Percentiles rank a stretch among this genome's conserved stretches.
Conservation (phyloP, 2,797 vertebrate genomes). For the Xenops minutus region DNA sequence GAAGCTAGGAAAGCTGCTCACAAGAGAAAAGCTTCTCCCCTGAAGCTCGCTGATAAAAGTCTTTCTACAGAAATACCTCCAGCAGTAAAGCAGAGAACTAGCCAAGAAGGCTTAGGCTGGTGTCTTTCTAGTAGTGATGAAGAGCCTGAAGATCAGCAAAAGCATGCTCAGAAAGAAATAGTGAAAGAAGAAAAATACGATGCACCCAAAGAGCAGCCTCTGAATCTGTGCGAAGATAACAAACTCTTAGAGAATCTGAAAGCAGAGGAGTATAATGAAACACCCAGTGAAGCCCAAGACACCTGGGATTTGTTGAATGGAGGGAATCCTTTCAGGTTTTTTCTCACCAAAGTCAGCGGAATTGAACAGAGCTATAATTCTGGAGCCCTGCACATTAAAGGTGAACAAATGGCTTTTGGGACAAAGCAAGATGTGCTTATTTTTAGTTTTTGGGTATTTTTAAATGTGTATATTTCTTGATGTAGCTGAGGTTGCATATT, state of each 20-base stretch:
- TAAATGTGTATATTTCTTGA: background rate
- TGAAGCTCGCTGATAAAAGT: slow-evolving; percentile 13
- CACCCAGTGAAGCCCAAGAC: slow-evolving; percentile 81
- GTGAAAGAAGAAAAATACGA: slow-evolving; percentile 54
- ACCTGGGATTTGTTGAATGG: slow-evolving; percentile 78
- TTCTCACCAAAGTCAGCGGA: slow-evolving; percentile 93
- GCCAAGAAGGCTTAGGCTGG: slow-evolving; percentile 84
- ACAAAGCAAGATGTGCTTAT: background rate
- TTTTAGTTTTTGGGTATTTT: background rate
- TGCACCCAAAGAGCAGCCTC: background rate
- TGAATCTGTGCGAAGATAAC: background rate
- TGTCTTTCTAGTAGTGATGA: slow-evolving; percentile 92
- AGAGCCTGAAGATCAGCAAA: slow-evolving; percentile 24
- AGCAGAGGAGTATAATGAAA: slow-evolving; percentile 44
- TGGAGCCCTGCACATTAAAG: slow-evolving; percentile 92
- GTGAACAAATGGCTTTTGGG: slow-evolving; percentile 71
- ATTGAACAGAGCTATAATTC: slow-evolving; percentile 87
- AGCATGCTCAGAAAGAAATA: slow-evolving; percentile 25
- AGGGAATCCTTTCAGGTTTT: slow-evolving; percentile 87
- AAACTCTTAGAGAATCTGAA: slow-evolving; percentile 40
- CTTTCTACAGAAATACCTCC: background rate
- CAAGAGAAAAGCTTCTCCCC: slow-evolving; percentile 69
- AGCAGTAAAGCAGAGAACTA: slow-evolving; percentile 51
- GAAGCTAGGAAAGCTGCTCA: slow-evolving; percentile 74
- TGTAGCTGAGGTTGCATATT: background rate